Evolutionary conservation across 1,140 invertebrate species (phyloP), one percentile per base, ranked within the genome.

Genomic region (Euschistus heros): DNA sequence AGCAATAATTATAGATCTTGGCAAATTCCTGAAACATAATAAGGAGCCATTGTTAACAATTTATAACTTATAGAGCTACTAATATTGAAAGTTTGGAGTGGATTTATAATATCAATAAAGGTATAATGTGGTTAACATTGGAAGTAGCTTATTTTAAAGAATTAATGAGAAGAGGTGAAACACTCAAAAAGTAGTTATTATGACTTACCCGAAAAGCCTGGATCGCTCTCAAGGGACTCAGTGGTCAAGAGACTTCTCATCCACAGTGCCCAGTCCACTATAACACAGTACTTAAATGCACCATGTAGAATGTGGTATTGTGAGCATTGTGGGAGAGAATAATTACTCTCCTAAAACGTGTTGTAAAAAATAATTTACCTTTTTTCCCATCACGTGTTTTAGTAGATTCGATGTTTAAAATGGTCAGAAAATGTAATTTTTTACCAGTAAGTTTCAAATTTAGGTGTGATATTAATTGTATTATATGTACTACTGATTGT

Each of bases 1-100:
- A 0, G 94, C 97, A 72, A 98, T 95, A 74, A 94, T 89, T 66
- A 98, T 98, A 24, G 95, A 93, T 62, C 90, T 83, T 7, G 96
- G 96, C 57, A 98, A 81, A 77, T 98, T 98, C 75, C 90, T 93
- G 75, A 30, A 67, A 69, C 24, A 54, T 10, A 57, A 22, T 4
- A 54, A 57, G 24, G 14, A 37, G 13, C 33, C 1, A 37, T 37
- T 37, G 7, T 37, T 37, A 13, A 37, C 3, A 37, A 3, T 37
- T 37, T 37, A 10, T 37, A 6, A 10, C 13, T 37, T 6, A 37
- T 37, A 37, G 13, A 37, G 5, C 13, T 10, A 37, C 13, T 13
- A 37, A 37, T 10, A 37, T 37, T 37, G 33, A 37, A 37, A 37
- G 33, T 37, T 10, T 37, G 33, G 33, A 37, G 5, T 37, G 33